A percentile compares a stretch with the other conserved stretches of the same genome.
phyloP scores from a whole-genome alignment of 2,113 vertebrate species.

The Prinia subflava region DNA sequence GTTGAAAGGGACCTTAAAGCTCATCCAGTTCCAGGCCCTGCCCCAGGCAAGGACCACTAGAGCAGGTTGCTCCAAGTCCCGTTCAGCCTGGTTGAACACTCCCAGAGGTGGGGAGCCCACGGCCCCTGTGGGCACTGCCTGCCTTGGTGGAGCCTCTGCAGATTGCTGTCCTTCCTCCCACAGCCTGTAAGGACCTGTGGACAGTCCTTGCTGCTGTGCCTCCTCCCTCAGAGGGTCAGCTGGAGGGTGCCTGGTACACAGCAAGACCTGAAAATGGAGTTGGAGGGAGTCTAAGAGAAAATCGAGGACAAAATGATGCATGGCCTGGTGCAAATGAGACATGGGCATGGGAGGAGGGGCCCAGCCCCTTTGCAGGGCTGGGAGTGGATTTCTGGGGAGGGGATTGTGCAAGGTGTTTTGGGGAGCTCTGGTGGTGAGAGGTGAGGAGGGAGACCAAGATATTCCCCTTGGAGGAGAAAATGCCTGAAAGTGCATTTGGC shows the following conservation, averaged over 20 bases:
- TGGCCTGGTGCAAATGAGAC: background rate
- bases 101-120: background rate
- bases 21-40: background rate
- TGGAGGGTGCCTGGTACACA: background rate
- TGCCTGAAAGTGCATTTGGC: fast-evolving
- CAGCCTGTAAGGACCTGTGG: fast-evolving
- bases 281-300: background rate
- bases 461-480: background rate
- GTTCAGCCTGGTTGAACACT: fast-evolving
- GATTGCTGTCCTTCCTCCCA: background rate
- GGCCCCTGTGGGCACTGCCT: background rate
- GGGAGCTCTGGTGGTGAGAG: background rate
- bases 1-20: background rate
- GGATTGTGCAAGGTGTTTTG: fast-evolving
- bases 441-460: fast-evolving
- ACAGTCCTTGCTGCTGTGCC: background rate
- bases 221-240: background rate
- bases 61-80: fast-evolving
- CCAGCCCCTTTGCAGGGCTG: background rate
- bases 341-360: background rate
- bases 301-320: fast-evolving
- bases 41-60: background rate
- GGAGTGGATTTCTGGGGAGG: background rate
- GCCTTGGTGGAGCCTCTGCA: background rate
- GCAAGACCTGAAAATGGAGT: fast-evolving